Evolutionary conservation across 1,140 invertebrate genomes (phyloP).

Genomic region (Chymomyza costata): DNA sequence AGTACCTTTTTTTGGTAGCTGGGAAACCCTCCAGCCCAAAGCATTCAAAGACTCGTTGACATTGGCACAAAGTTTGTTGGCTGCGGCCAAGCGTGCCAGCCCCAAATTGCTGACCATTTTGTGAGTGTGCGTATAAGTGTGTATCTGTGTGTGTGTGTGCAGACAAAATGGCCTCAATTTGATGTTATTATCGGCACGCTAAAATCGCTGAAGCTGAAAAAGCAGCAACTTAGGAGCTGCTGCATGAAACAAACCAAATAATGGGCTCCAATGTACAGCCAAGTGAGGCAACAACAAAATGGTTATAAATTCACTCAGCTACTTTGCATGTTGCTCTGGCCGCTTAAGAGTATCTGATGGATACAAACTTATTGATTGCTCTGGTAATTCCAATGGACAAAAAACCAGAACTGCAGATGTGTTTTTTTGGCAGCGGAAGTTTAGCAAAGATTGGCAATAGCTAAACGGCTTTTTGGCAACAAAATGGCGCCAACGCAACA

Average conservation of each 20-base stretch:
- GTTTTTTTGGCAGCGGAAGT: conserved; percentile 46
- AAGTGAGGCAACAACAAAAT: conserved; percentile 16
- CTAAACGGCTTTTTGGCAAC: conserved; percentile 16
- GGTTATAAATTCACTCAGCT: conserved; percentile 50
- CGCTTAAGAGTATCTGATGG: conserved; percentile 16
- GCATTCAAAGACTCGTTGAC: not conserved
- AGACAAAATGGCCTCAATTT: conserved; percentile 32
- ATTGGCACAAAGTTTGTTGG: conserved; percentile 10
- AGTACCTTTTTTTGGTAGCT: too few species aligned
- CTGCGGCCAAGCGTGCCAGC: too few species aligned
- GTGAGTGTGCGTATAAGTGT: too few species aligned
- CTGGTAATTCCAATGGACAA: conserved; percentile 26
- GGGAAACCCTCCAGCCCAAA: not conserved
- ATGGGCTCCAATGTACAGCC: not conserved
- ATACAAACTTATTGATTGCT: conserved; percentile 63
- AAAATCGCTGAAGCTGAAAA: not conserved
- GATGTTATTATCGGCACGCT: conserved; percentile 28
- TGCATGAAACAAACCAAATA: too few species aligned
- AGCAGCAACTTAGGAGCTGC: not conserved
- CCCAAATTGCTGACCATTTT: too few species aligned
- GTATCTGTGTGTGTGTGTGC: not conserved
- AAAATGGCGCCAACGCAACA: too few species aligned
- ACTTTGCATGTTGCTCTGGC: conserved; percentile 36
- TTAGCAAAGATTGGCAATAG: conserved; percentile 61
- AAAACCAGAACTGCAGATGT: conserved; percentile 15